Evolutionary conservation across 2,797 vertebrate species (phyloP).

Genomic region (Neopelma chrysocephalum): DNA sequence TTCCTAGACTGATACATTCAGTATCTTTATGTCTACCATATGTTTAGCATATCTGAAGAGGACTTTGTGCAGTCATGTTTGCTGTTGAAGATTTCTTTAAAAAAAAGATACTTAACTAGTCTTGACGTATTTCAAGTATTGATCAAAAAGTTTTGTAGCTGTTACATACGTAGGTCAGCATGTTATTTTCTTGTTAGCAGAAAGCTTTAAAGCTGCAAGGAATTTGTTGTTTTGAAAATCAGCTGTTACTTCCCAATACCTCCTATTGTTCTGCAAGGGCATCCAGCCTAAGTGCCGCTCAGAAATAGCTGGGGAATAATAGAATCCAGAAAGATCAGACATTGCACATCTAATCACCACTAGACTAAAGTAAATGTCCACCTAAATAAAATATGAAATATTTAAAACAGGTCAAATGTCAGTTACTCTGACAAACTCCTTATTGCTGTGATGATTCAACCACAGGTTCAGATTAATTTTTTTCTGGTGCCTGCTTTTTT

Average conservation of each 20-base stretch:
- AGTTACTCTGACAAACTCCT: not conserved
- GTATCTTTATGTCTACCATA: conserved; percentile 35
- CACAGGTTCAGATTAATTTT: not conserved
- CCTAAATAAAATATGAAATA: not conserved
- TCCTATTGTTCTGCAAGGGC: conserved; percentile 13
- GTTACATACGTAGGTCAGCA: conserved; percentile 19
- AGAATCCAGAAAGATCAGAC: not conserved
- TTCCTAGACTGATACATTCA: not conserved
- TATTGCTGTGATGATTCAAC: not conserved
- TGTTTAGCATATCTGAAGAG: conserved; percentile 2
- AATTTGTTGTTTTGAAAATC: conserved; percentile 57
- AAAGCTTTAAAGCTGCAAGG: conserved; percentile 22
- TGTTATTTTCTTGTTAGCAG: conserved; percentile 24
- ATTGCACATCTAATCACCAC: not conserved
- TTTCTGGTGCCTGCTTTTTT: not conserved
- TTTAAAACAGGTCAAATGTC: not conserved
- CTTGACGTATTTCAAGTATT: not conserved
- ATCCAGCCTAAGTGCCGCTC: not conserved
- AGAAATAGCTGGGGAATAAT: conserved; percentile 12
- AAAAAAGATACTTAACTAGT: not conserved
- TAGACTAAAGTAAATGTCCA: not conserved
- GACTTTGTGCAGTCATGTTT: not conserved
- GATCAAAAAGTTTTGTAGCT: not conserved
- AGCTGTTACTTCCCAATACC: conserved; percentile 43
- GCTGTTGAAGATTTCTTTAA: not conserved